phyloP scores from a whole-genome alignment of 2,888 invertebrate species.

The Tromatobia lineatoria region DNA sequence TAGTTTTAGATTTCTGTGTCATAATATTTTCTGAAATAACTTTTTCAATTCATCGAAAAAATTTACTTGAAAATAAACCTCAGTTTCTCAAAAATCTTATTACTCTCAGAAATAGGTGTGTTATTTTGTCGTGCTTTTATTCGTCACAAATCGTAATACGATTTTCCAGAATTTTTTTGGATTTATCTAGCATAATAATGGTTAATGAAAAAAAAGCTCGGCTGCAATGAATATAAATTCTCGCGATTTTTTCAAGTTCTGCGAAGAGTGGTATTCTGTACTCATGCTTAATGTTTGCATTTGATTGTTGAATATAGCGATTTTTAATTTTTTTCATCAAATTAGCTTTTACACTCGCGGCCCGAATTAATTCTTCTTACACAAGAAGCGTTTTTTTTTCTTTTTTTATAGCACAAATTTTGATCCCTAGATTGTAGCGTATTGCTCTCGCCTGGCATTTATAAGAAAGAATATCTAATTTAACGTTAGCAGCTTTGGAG shows the following conservation, averaged over 20 bases:
- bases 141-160: not conserved
- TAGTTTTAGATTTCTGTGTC: not conserved
- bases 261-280: not conserved
- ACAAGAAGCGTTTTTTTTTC: no score
- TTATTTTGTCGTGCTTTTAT: not conserved
- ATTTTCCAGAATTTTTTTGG: not conserved
- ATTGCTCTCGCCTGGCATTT: not conserved
- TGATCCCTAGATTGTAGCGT: not conserved
- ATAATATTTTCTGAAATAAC: not conserved
- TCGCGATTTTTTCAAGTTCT: not conserved
- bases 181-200: not conserved
- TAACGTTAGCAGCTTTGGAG: slow-evolving; percentile 19
- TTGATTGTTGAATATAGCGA: not conserved
- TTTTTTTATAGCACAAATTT: not conserved
- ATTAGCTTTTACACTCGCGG: not conserved
- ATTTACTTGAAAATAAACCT: not conserved
- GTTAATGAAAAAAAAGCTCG: not conserved
- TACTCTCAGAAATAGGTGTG: not conserved
- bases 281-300: not conserved
- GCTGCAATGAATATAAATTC: not conserved
- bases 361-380: not conserved
- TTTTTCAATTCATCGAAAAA: not conserved
- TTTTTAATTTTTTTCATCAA: not conserved
- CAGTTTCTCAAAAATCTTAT: not conserved
- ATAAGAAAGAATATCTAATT: slow-evolving; percentile 48